Evolutionary conservation across 2,888 invertebrate genomes (phyloP), one percentile per base, ranked within the genome.

Genomic region (Scrobipalpa costella): DNA sequence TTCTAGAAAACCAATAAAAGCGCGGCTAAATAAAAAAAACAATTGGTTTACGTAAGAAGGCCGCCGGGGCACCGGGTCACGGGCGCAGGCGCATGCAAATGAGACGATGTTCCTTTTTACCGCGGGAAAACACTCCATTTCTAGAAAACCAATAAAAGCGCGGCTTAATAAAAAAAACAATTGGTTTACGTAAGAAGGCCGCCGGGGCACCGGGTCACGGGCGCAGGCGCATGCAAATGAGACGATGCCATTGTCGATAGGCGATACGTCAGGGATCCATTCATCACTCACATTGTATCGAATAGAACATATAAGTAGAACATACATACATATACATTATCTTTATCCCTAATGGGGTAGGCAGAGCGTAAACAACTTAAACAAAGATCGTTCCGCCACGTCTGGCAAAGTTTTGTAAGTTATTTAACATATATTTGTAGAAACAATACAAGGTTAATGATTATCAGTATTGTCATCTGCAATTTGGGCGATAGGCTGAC

Each of bases 41-140:
- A 17, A 77, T 55, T 67, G 63, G 74, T 72, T 78, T 76, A 78
- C 71, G 73, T 74, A 74, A 75, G 72, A 80, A 80, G 81, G 84
- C 78, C 78, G 73, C 49, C 74, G 74, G 80, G 80, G 70, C 83
- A 84, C 50, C 79, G 73, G 88, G 88, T 88, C 88, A 88, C 81
- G 88, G 85, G 77, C 87, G 78, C 71, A 73, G 86, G 87, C 86
- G 86, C 83, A 88, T 85, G 85, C 75, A 84, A 87, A 86, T 86
- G 75, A 83, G 76, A 72, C 73, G 83, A 80, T 80, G 79, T 3
- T 27, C 27, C 27, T 27, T 27, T 27, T 27, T 5, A 27, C 2
- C 2, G 5, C 27, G 5, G 27, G 3, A 11, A 40, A 11, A 11
- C 3, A 40, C 40, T 3, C 1, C 13, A 13, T 9, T 11, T 1